Evolutionary conservation across 2,797 vertebrate genomes (phyloP).

Genomic region (Sebastolobus altivelis): DNA sequence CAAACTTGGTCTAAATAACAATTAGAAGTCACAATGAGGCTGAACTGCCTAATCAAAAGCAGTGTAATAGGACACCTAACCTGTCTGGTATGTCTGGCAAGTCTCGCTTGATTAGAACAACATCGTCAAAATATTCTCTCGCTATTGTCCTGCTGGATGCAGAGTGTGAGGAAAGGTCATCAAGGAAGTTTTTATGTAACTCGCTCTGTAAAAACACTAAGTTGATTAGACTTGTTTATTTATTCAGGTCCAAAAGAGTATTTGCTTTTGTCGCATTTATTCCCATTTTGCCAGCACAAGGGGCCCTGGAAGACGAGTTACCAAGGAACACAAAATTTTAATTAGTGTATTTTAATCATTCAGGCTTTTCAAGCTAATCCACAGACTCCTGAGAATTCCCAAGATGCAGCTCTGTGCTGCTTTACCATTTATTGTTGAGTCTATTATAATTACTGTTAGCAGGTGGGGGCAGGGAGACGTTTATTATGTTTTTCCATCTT

Average conservation of each 20-base stretch:
- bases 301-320: constrained; percentile 99
- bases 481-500: constrained; percentile 99
- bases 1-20: constrained; percentile 54
- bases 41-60: constrained; percentile 54
- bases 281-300: constrained; percentile 99
- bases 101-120: constrained; percentile 61
- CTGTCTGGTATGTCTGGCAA: constrained; percentile 56
- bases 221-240: constrained; percentile 93
- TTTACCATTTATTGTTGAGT: constrained; percentile 99
- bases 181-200: constrained; percentile 78
- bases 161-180: constrained; percentile 75
- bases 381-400: constrained; percentile 99
- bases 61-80: constrained; percentile 55
- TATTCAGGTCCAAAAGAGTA: constrained; percentile 99
- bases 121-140: constrained; percentile 49
- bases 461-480: constrained; percentile 99
- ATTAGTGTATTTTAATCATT: constrained; percentile 99
- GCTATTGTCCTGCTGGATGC: constrained; percentile 57
- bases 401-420: constrained; percentile 99
- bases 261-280: constrained; percentile 99
- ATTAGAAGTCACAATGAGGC: constrained; percentile 47
- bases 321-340: constrained; percentile 99
- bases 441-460: constrained; percentile 99
- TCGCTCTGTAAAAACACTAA: constrained; percentile 78
- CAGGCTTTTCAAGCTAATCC: constrained; percentile 99